Percentiles rank a stretch among this genome's conserved stretches.
Conservation (phyloP, 2,113 vertebrate species). For the Mugil cephalus region DNA sequence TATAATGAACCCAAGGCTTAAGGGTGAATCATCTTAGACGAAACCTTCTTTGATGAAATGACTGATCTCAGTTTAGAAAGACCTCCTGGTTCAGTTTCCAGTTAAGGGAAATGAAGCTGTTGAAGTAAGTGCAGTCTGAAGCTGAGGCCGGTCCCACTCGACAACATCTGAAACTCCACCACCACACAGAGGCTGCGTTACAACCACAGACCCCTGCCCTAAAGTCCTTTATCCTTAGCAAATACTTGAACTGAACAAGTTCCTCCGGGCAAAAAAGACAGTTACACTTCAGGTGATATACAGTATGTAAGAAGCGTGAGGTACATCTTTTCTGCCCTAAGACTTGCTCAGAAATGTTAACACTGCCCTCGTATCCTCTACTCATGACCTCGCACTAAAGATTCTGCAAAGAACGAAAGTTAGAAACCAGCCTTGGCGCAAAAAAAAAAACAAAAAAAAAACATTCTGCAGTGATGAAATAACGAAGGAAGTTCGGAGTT, state of each 20-base stretch:
- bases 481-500: conserved; percentile 20
- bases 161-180: conserved; percentile 8
- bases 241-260: conserved; percentile 19
- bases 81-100: conserved; percentile 55
- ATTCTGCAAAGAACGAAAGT: conserved; percentile 25
- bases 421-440: conserved; percentile 43
- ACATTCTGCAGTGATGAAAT: conserved; percentile 23
- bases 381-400: background rate
- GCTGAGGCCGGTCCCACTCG: conserved; percentile 61
- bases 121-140: conserved; percentile 70
- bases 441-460: no score
- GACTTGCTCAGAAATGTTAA: conserved; percentile 30
- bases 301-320: conserved; percentile 39
- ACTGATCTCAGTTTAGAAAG: conserved; percentile 51
- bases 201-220: conserved; percentile 17
- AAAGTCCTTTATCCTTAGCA: conserved; percentile 26
- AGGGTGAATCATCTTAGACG: conserved; percentile 71
- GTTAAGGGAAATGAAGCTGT: conserved; percentile 76
- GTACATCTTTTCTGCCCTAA: conserved; percentile 43
- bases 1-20: conserved; percentile 75
- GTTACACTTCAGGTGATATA: conserved; percentile 21
- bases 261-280: conserved; percentile 3
- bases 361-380: background rate
- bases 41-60: conserved; percentile 65
- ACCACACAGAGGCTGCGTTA: conserved; percentile 20